Base-by-base conservation (phyloP, 2,113 vertebrate genomes). In the Danionella cerebrum region DNA sequence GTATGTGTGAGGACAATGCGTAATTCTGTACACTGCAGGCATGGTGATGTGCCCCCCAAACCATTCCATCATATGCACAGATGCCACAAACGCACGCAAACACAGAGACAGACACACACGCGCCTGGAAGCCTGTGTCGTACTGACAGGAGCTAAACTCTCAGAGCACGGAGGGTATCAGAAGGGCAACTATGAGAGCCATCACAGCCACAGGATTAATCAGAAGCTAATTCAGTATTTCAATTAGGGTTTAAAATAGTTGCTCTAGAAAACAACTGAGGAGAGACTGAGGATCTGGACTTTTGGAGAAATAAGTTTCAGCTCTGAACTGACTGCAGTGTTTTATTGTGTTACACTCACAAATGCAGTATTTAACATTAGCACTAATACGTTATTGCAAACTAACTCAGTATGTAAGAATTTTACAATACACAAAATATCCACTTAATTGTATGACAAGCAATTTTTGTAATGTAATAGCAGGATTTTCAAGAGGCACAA, bases 1-100 rank as follows among this genome's bases (percentile, higher is more conserved):
- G 45, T 19, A 12, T 9, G 21, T 54, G 18, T 36, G 33, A 14
- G 35, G 25, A 18, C 31, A 25, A 1, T 25, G 68, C 47, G 38
- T 31, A 52, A 54, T 64, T 35, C 22, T 54, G 27, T 45, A n/a
- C 29, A 38, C 48, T 14, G 38, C 36, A 64, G 68, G 54, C 67
- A 69, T 59, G 44, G 50, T 50, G 51, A 59, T 60, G 39, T 31
- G 35, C 67, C 44, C 22, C 29, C 29, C 8, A 44, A n/a, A 31
- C 31, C 11, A 48, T 48, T 47, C 39, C 29, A 12, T 38, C 29
- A 60, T 19, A 60, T 60, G 57, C 57, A 60, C 58, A 60, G 25
- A 45, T 60, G 25, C 58, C 52, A 55, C 52, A 55, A 10, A 35
- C 52, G 21, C 0, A 21, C 42, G 10, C 41, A 44, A 6, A 42